A percentile compares a stretch with the other conserved stretches of the same genome.
Conservation (phyloP, 2,797 vertebrate genomes). For the Lindbergichthys nudifrons region DNA sequence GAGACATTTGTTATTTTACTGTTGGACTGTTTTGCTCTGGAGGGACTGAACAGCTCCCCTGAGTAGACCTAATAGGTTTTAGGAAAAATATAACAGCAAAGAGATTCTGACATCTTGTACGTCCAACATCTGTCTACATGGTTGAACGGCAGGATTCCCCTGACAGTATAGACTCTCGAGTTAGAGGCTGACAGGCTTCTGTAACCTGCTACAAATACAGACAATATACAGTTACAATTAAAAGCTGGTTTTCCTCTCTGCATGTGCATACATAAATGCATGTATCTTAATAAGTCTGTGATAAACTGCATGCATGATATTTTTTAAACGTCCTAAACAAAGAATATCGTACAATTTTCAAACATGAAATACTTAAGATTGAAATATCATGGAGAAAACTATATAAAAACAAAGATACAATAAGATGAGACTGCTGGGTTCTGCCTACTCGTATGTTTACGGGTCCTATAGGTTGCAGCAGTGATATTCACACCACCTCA, state of each 20-base stretch:
- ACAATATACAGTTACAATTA: constrained; percentile 5
- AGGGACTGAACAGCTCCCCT: constrained; percentile 66
- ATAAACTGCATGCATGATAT: background rate
- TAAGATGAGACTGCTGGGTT: background rate
- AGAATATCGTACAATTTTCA: too few relatives aligned
- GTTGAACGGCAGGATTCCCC: constrained; percentile 72
- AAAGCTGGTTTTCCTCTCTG: constrained; percentile 2
- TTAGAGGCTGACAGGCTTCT: constrained; percentile 60
- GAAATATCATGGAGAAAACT: too few relatives aligned
- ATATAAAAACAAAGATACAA: background rate
- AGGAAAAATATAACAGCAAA: constrained; percentile 64
- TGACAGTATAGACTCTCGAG: constrained; percentile 54
- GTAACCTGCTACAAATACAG: constrained; percentile 22
- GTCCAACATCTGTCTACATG: constrained; percentile 78
- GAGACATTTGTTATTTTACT: constrained; percentile 59
- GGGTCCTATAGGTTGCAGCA: constrained; percentile 42
- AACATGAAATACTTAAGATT: too few relatives aligned
- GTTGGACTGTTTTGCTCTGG: constrained; percentile 53
- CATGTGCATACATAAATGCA: constrained; percentile 1
- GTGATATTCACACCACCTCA: constrained; percentile 63
- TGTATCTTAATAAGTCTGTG: constrained; percentile 4
- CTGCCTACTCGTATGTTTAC: constrained; percentile 10
- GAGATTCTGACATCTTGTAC: constrained; percentile 75
- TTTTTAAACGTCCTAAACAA: background rate
- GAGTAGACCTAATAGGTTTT: constrained; percentile 72